phyloP scores from a whole-genome alignment of 2,888 invertebrate genomes.

The Acholoe squamosa region DNA sequence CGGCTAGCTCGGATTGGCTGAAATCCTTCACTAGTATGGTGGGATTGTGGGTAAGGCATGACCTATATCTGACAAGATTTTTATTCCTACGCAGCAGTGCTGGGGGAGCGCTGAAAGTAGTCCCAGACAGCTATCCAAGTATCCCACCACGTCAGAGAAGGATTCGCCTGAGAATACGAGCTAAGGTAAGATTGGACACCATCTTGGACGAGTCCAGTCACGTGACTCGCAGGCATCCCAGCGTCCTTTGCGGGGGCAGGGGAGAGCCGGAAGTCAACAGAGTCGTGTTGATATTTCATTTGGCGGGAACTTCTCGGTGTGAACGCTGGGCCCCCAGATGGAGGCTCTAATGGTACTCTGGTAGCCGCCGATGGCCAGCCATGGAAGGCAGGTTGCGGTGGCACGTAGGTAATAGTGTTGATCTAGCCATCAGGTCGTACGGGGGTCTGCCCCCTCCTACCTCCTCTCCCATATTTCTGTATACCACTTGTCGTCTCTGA shows the following conservation, averaged over 20 bases:
- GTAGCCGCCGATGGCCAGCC: neutral
- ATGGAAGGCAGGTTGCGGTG: neutral
- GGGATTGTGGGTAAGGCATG: too few relatives aligned
- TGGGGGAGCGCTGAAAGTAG: too few relatives aligned
- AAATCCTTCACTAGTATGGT: too few relatives aligned
- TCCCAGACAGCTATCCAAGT: too few relatives aligned
- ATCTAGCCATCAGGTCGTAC: slow-evolving; percentile 6
- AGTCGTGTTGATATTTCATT: slow-evolving; percentile 25
- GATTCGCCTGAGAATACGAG: too few relatives aligned
- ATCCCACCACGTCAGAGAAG: too few relatives aligned
- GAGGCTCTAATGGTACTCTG: neutral
- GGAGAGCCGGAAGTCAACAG: slow-evolving; percentile 8
- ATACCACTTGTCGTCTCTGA: neutral
- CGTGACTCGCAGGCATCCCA: neutral
- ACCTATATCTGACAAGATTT: too few relatives aligned
- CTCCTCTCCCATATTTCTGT: neutral
- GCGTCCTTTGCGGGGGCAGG: neutral
- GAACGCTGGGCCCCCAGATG: neutral
- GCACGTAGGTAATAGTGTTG: slow-evolving; percentile 26
- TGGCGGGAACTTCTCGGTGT: neutral
- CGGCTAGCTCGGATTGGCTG: too few relatives aligned
- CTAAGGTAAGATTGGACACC: too few relatives aligned
- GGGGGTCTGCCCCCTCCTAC: neutral
- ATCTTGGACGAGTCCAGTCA: slow-evolving; percentile 6
- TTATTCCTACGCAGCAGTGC: too few relatives aligned